phyloP scores from a whole-genome alignment of 2,888 invertebrate species.

The Cryptops parisi region DNA sequence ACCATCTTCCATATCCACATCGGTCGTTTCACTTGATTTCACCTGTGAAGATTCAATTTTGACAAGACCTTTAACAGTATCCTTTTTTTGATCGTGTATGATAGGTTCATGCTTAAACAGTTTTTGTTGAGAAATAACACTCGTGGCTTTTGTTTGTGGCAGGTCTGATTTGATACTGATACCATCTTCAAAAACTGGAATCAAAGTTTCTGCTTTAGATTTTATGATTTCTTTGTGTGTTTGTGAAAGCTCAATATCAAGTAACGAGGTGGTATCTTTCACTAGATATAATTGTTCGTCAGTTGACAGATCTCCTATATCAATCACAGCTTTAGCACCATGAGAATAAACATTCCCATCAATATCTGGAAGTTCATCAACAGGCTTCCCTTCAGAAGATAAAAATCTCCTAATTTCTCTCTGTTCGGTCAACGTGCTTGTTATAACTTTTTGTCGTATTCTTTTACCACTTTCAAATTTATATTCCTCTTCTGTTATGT shows the following conservation, averaged over 20 bases:
- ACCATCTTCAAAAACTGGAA: not conserved
- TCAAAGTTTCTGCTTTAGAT: not conserved
- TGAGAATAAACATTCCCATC: too few species aligned
- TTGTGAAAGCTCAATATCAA: not conserved
- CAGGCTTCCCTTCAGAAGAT: slow-evolving; percentile 8
- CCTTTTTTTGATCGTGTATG: not conserved
- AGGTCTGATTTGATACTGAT: too few species aligned
- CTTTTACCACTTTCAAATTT: not conserved
- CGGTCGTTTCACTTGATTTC: not conserved
- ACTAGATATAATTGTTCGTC: not conserved
- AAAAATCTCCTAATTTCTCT: slow-evolving; percentile 9
- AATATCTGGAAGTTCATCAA: slow-evolving; percentile 3
- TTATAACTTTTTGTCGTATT: slow-evolving; percentile 9
- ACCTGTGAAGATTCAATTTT: not conserved
- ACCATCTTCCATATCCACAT: slow-evolving; percentile 4
- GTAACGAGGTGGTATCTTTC: not conserved
- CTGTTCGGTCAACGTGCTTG: slow-evolving; percentile 5
- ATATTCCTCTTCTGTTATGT: slow-evolving; percentile 6
- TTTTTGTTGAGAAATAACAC: not conserved
- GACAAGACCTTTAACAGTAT: slow-evolving; percentile 5
- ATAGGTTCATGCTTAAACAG: not conserved
- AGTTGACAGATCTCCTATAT: too few species aligned
- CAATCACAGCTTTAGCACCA: too few species aligned
- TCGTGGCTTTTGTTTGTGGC: not conserved
- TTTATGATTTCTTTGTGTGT: not conserved